Conservation (phyloP, 2,113 vertebrate genomes). For the Poeciliopsis turrubarensis region DNA sequence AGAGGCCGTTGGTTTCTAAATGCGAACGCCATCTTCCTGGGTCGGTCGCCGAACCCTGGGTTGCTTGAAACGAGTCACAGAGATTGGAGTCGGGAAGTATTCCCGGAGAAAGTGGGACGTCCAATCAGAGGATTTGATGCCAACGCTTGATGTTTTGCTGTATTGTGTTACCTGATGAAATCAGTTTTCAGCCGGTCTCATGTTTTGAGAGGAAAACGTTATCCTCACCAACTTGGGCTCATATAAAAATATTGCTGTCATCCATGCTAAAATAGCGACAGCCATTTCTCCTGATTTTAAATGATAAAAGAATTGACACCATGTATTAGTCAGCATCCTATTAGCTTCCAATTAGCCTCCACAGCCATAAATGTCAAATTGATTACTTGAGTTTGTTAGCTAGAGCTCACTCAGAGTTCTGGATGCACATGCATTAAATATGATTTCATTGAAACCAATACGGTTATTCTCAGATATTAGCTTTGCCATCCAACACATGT, state of each 20-base stretch:
- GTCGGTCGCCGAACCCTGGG: not conserved
- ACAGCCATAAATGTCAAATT: not conserved
- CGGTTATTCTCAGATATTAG: not conserved
- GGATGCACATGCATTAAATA: not conserved
- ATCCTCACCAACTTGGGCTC: no score
- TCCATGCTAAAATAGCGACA: not conserved
- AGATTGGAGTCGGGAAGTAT: not conserved
- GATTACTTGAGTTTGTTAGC: not conserved
- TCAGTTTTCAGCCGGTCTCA: not conserved
- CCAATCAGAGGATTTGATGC: not conserved
- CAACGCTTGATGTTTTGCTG: not conserved
- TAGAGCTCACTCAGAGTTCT: not conserved
- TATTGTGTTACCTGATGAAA: not conserved
- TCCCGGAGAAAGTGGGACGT: not conserved
- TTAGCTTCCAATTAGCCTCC: not conserved
- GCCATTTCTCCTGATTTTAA: no score
- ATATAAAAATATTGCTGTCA: not conserved
- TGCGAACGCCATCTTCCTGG: not conserved
- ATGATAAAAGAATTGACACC: not conserved
- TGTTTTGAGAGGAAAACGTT: not conserved
- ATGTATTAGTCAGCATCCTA: not conserved
- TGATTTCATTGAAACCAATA: not conserved
- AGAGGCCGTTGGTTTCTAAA: not conserved
- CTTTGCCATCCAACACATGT: constrained; percentile 4
- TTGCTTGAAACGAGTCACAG: not conserved